Evolutionary conservation across 2,888 invertebrate species (phyloP).

Genomic region (Cerastis leucographa): DNA sequence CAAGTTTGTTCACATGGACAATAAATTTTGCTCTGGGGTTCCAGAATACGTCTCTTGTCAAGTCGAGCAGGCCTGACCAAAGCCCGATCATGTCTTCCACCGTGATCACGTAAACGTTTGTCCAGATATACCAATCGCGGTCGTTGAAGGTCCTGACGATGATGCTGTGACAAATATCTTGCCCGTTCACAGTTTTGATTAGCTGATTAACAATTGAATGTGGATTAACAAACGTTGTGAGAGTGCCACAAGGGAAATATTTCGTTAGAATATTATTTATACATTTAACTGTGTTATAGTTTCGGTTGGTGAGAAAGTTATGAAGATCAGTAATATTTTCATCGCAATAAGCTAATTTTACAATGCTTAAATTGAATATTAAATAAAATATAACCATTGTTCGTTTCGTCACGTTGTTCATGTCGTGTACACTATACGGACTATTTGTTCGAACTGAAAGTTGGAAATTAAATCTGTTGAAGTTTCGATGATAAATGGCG

Average conservation of each 20-base stretch:
- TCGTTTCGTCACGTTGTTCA: conserved; percentile 22
- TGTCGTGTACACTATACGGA: conserved; percentile 13
- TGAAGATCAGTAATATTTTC: conserved; percentile 25
- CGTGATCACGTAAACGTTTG: conserved; percentile 74
- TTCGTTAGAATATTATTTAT: conserved; percentile 67
- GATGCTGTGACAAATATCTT: conserved; percentile 68
- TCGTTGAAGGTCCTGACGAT: conserved; percentile 67
- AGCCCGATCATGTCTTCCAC: conserved; percentile 67
- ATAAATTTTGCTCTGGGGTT: conserved; percentile 77
- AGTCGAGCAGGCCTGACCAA: conserved; percentile 61
- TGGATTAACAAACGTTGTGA: conserved; percentile 68
- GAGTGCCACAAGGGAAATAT: conserved; percentile 68
- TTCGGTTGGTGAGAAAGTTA: conserved; percentile 14
- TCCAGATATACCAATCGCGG: conserved; percentile 66
- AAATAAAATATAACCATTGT: conserved; percentile 32
- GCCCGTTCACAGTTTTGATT: conserved; percentile 60
- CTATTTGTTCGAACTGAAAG: conserved; percentile 38
- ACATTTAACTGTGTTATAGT: conserved; percentile 58
- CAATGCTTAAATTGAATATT: conserved; percentile 14
- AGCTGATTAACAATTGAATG: conserved; percentile 60
- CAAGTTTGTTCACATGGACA: conserved; percentile 64
- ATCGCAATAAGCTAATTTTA: conserved; percentile 17
- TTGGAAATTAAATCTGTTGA: conserved; percentile 50
- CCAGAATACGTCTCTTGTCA: conserved; percentile 76
- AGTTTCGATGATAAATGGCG: conserved; percentile 53